Base-by-base conservation (phyloP, 1,140 invertebrate genomes). In the Atta cephalotes region DNA sequence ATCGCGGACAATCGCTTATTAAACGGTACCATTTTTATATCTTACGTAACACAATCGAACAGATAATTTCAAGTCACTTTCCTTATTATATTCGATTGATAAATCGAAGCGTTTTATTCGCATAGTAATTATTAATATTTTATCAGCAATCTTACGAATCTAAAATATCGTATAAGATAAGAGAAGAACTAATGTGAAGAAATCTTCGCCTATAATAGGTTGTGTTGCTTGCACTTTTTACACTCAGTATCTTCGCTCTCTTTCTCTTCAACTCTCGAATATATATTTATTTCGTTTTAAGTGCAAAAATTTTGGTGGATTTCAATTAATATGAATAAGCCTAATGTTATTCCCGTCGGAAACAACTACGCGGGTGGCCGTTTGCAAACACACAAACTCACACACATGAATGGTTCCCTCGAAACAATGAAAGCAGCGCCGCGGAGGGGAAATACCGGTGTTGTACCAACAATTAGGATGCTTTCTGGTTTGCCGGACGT, bases 401-500 rank as follows among this genome's bases (percentile, higher is more conserved):
- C 79, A 10, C 70, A 72, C 80, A 10, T 25, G 28, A 58, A 10
- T 12, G 3, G 28, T 49, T 56, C 18, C 68, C 68, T 51, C 39
- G 66, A 70, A 56, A 82, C 80, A 74, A 82, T 82, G 56, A 72
- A 87, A n/a, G 28, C 82, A 49, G 45, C 56, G 51, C 45, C 49
- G 31, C 28, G 31, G 65, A 31, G 31, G 45, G 51, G 35, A 21
- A 56, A 16, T 60, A 49, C 63, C 72, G 31, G 79, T 92, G 90
- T 92, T 93, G 91, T 87, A 84, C 88, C 91, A 93, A 93, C 93
- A 94, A 93, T 94, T 93, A 93, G 91, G 90, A 87, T 89, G 88
- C 84, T 70, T 84, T 58, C 70, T 56, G 45, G 51, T 49, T 72
- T 35, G 76, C 80, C 90, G 90, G 89, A 91, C 90, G 90, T 81